Evolutionary conservation across 2,113 vertebrate species (phyloP), one percentile per base, ranked within the genome.

Genomic region (Calidris pugnax): DNA sequence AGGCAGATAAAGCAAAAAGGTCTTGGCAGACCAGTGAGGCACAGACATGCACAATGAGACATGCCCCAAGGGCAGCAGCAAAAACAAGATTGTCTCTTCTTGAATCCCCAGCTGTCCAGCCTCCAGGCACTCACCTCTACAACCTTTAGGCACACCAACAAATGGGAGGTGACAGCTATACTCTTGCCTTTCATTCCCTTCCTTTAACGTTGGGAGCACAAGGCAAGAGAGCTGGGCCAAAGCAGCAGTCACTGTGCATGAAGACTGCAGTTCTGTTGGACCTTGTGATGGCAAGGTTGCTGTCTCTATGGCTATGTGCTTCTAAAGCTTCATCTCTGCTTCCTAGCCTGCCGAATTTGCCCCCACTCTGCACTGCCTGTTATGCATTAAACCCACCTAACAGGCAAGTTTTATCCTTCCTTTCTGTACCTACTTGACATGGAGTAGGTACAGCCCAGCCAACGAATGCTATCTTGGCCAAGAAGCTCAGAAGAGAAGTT

Each of bases 81-180:
- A 72, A 62, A 26, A 10, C 67, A 89, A 48, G 64, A 56, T 15
- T 64, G n/a, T 50, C 39, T 95, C 10, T 62, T 53, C 89, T 62
- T 79, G 41, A 90, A 90, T 83, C 23, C 43, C 50, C 91, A 96
- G 89, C 74, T 96, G 93, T 80, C 78, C 85, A 90, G 81, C 87
- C 91, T 91, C 41, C 67, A 91, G 95, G 71, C 82, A 73, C 67
- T 73, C 82, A 90, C 87, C 74, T 88, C 71, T 69, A 55, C 57
- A 74, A 93, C 93, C 81, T 95, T 85, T 47, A 82, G 81, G 67
- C 67, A 80, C 41, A 62, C 45, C 72, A 88, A 6, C 35, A 93
- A 91, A 94, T 90, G 41, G 78, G 85, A 95, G 41, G 57, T 73
- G 91, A 94, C 91, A 95, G 85, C 37, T 87, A 28, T 32, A 33